Conservation (phyloP, 1,140 invertebrate genomes). For the Pogonognathellus flavescens region DNA sequence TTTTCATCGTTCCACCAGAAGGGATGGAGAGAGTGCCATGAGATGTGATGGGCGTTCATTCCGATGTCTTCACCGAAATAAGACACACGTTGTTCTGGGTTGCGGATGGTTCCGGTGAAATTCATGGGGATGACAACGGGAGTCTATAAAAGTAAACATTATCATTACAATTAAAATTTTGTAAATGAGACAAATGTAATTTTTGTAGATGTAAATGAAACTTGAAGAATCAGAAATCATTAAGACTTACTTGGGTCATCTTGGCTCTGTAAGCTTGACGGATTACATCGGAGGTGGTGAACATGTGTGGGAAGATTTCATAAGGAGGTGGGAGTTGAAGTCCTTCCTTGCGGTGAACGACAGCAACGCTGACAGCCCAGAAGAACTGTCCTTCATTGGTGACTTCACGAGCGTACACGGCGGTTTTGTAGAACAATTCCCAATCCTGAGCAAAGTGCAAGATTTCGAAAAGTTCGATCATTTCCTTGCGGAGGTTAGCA, state of each 20-base stretch:
- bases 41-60: slow-evolving; percentile 77
- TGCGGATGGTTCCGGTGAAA: slow-evolving; percentile 64
- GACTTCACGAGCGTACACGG: slow-evolving; percentile 76
- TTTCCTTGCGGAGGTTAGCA: slow-evolving; percentile 73
- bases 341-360: slow-evolving; percentile 75
- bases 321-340: slow-evolving; percentile 77
- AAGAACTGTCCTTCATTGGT: slow-evolving; percentile 78
- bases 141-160: neutral
- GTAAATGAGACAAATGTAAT: too few relatives aligned
- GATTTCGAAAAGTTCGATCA: slow-evolving; percentile 75
- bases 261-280: slow-evolving; percentile 70
- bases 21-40: slow-evolving; percentile 72
- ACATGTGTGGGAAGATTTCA: slow-evolving; percentile 75
- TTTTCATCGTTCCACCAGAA: slow-evolving; percentile 71
- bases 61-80: slow-evolving; percentile 81
- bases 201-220: too few relatives aligned
- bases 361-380: slow-evolving; percentile 75
- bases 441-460: slow-evolving; percentile 79
- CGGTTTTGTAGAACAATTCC: slow-evolving; percentile 77
- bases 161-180: neutral
- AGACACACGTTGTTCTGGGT: slow-evolving; percentile 72
- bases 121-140: slow-evolving; percentile 70
- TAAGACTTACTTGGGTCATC: slow-evolving; percentile 68
- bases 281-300: slow-evolving; percentile 71
- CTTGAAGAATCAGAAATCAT: neutral